Base-by-base conservation (phyloP, 2,113 vertebrate genomes). In the Mormyrus iriodes region DNA sequence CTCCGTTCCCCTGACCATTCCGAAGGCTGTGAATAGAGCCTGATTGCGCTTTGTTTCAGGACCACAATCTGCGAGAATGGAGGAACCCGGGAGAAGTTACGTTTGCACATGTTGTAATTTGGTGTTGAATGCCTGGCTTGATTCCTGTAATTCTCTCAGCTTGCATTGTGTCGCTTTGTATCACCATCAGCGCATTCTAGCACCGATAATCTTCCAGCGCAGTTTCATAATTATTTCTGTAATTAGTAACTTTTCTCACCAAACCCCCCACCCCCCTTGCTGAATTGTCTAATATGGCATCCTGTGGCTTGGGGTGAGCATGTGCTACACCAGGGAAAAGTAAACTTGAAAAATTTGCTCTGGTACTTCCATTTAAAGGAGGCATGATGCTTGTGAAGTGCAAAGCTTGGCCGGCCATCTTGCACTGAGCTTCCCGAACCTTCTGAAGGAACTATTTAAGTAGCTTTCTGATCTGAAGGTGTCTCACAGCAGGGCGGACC, bases 31-130 rank as follows among this genome's bases (percentile, higher is more conserved):
- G 90, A 93, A 92, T 93, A 65, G 84, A 88, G 87, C 46, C 83
- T 92, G 92, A 92, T 92, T 93, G 89, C 90, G 44, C 89, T 90
- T 92, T 91, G 89, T 90, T 42, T 91, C 48, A 55, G 31, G 31
- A 82, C 88, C 69, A 86, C 86, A 90, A 92, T 92, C 44, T 69
- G 84, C 61, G 44, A 88, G 51, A 55, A 39, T 39, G 46, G n/a
- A 61, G 51, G 10, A 46, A n/a, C 31, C 35, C 42, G 88, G 0
- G 17, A 49, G 2, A 89, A 84, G 76, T 42, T n/a, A 84, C 2
- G 51, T 55, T 44, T 55, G 46, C 4, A 21, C 19, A 84, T 58
- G 88, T 83, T 89, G 27, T 84, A 55, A 58, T 84, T 83, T 46
- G 88, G 9, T 24, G 73, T 44, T 89, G 86, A 87, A 87, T 87